phyloP scores from a whole-genome alignment of 2,113 vertebrate genomes.

The Cariama cristata region DNA sequence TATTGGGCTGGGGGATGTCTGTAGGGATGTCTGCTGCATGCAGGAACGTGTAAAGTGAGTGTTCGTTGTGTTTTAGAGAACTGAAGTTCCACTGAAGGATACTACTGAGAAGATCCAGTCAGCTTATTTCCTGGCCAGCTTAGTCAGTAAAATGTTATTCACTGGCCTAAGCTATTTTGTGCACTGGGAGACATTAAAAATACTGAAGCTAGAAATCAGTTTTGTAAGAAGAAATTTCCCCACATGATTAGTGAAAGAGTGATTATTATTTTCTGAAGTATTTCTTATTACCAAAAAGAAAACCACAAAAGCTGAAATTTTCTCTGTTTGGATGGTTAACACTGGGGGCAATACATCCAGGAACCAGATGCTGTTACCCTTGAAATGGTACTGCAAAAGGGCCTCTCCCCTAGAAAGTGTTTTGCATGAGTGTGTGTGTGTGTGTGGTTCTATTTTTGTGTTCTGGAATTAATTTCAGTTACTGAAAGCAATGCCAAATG shows the following conservation, averaged over 20 bases:
- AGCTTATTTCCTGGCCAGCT: neutral
- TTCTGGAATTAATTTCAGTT: constrained; percentile 77
- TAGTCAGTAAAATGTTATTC: neutral
- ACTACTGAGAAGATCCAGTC: neutral
- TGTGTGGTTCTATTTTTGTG: constrained; percentile 68
- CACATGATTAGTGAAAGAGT: neutral
- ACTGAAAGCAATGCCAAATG: constrained; percentile 73
- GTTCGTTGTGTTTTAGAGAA: neutral
- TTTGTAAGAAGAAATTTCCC: neutral
- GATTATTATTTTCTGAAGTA: neutral
- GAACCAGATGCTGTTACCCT: constrained; percentile 6
- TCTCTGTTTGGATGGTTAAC: neutral
- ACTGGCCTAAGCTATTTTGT: neutral
- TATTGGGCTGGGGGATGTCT: neutral
- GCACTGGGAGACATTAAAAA: neutral
- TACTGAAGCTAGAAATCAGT: neutral
- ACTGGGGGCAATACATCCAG: neutral
- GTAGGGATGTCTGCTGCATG: neutral
- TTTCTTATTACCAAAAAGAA: neutral
- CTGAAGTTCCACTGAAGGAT: neutral
- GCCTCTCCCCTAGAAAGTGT: constrained; percentile 32
- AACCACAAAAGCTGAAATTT: neutral
- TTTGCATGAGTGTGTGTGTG: constrained; percentile 9
- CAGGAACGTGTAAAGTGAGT: neutral
- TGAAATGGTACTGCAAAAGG: constrained; percentile 3